These are phyloP conservation scores for Tapera naevia DNA, from an alignment of 2,797 vertebrate genomes.

Conservation along the genomic window DNA sequence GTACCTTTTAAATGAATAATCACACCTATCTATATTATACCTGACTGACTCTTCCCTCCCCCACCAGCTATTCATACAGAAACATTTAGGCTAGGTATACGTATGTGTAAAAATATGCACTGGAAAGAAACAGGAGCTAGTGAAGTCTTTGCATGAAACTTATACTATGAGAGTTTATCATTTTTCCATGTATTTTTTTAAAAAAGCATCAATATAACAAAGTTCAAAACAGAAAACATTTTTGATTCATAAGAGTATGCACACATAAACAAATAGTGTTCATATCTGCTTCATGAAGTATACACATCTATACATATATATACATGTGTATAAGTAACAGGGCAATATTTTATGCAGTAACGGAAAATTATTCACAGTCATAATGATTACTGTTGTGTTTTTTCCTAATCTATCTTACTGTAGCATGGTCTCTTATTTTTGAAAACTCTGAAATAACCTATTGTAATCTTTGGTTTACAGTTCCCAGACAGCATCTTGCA, in stretches of 20 bases:
- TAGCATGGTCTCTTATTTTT: not conserved
- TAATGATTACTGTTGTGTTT: not conserved
- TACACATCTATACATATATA: not conserved
- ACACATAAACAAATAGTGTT: not conserved
- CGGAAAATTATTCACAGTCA: not conserved
- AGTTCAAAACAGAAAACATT: not conserved
- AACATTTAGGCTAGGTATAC: not conserved
- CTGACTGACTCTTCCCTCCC: not conserved
- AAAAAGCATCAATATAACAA: not conserved
- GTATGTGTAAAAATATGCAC: not conserved
- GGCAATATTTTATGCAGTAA: not conserved
- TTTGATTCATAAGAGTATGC: not conserved
- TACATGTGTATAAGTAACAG: not conserved
- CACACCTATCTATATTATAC: slow-evolving; percentile 43
- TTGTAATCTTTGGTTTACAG: rapidly evolving
- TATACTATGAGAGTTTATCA: not conserved
- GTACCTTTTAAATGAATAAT: slow-evolving; percentile 56
- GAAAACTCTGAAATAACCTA: not conserved
- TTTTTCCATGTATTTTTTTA: not conserved
- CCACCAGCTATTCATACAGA: not conserved
- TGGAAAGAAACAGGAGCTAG: not conserved
- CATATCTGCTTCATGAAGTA: not conserved
- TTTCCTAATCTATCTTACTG: not conserved
- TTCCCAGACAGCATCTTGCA: not conserved
- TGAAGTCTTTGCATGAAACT: not conserved